A percentile compares a stretch with the other conserved stretches of the same genome.
Evolutionary conservation across 2,797 vertebrate genomes (phyloP).

Genomic region (Brotula barbata): DNA sequence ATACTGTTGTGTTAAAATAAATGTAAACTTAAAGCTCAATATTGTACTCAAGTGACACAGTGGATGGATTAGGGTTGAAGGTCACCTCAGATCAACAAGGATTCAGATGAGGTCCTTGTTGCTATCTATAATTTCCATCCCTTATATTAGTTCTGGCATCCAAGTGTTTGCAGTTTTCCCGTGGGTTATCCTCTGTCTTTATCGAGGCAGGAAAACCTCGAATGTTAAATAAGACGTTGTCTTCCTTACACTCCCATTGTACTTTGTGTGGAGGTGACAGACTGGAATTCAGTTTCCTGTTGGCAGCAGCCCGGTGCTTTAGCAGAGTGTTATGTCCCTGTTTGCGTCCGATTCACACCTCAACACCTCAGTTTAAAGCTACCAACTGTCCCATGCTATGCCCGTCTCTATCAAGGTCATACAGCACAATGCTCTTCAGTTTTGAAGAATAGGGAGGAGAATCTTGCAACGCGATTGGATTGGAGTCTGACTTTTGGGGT

Average conservation of each 20-base stretch:
- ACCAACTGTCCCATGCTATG: slow-evolving; percentile 24
- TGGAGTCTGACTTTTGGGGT: too few relatives aligned
- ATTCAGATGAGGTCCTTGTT: too few relatives aligned
- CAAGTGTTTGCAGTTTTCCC: too few relatives aligned
- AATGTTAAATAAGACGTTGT: slow-evolving; percentile 8
- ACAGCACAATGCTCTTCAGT: background rate
- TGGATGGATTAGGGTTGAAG: too few relatives aligned
- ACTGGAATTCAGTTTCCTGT: slow-evolving; percentile 25
- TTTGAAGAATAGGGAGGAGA: too few relatives aligned
- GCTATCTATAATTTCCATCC: too few relatives aligned
- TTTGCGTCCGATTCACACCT: slow-evolving; percentile 27
- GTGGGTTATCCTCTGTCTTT: slow-evolving; percentile 22
- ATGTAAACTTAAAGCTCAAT: too few relatives aligned
- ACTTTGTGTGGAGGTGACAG: background rate
- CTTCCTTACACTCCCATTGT: background rate
- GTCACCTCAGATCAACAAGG: too few relatives aligned
- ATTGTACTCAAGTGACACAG: too few relatives aligned
- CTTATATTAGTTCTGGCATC: too few relatives aligned
- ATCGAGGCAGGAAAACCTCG: slow-evolving; percentile 16
- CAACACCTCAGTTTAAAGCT: slow-evolving; percentile 22
- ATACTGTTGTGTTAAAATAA: too few relatives aligned
- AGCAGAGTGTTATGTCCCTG: slow-evolving; percentile 16
- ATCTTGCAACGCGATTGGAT: too few relatives aligned
- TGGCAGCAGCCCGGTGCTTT: slow-evolving; percentile 1
- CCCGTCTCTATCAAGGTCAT: slow-evolving; percentile 52